phyloP scores from a whole-genome alignment of 2,797 vertebrate species.

The Hoplostethus atlanticus region DNA sequence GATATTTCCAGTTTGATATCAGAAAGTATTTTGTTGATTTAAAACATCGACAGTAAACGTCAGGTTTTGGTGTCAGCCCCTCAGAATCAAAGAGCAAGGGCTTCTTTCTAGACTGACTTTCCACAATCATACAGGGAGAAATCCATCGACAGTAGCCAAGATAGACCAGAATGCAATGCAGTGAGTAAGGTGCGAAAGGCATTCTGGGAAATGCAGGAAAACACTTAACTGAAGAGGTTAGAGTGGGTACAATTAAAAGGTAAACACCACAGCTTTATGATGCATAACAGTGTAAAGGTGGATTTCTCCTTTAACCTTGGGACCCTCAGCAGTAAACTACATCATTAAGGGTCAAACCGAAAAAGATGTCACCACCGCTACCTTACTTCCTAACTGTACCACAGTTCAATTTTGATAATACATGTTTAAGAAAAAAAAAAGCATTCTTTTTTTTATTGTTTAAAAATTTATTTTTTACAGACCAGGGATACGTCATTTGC shows the following conservation, averaged over 20 bases:
- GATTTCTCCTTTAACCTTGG: slow-evolving; percentile 47
- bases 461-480: slow-evolving; percentile 82
- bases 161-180: too few relatives aligned
- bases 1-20: too few relatives aligned
- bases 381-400: slow-evolving; percentile 33
- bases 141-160: too few relatives aligned
- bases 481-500: slow-evolving; percentile 87
- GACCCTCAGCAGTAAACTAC: neutral
- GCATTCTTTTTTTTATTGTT: slow-evolving; percentile 64
- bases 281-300: slow-evolving; percentile 54
- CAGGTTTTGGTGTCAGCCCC: too few relatives aligned
- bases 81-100: too few relatives aligned
- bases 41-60: too few relatives aligned
- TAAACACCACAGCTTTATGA: slow-evolving; percentile 38
- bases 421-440: slow-evolving; percentile 53
- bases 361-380: slow-evolving; percentile 27
- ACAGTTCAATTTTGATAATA: slow-evolving; percentile 34
- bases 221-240: neutral
- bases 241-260: slow-evolving; percentile 27
- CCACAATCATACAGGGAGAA: too few relatives aligned
- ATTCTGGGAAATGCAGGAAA: neutral
- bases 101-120: too few relatives aligned
- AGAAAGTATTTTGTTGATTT: too few relatives aligned
- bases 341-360: slow-evolving; percentile 3
- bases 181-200: too few relatives aligned